These are phyloP conservation scores for Automeris io DNA, from an alignment of 2,888 invertebrate species.

Conservation along the genomic window DNA sequence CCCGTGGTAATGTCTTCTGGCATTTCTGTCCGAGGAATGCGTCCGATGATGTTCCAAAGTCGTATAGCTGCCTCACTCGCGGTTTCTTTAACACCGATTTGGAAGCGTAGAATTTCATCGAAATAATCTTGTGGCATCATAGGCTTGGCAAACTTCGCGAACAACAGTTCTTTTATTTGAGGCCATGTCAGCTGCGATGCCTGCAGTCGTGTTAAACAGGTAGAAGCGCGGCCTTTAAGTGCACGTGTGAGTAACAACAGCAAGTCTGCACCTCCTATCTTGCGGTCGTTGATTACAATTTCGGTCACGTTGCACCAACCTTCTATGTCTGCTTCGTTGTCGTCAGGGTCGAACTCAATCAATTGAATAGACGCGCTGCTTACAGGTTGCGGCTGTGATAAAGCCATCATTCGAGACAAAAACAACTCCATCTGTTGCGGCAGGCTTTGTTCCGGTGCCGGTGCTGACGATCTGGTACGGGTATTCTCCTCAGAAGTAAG, in stretches of 20 bases:
- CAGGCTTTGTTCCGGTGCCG: too few species aligned
- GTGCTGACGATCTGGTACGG: too few species aligned
- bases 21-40: too few species aligned
- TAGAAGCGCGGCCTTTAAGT: constrained; percentile 19
- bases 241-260: constrained; percentile 18
- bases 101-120: constrained; percentile 17
- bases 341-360: constrained; percentile 8
- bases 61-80: too few species aligned
- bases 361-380: too few species aligned
- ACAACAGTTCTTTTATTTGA: constrained; percentile 1
- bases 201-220: constrained; percentile 17
- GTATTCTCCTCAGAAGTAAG: too few species aligned
- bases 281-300: background rate
- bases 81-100: too few species aligned
- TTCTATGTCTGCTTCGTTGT: background rate
- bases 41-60: too few species aligned
- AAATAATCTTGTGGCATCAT: constrained; percentile 19
- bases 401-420: too few species aligned
- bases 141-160: constrained; percentile 16
- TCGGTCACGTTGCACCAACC: constrained; percentile 5
- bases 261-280: constrained; percentile 12
- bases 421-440: too few species aligned
- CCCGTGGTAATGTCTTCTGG: too few species aligned
- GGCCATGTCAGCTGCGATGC: constrained; percentile 11
- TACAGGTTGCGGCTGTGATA: too few species aligned